These are phyloP conservation scores for Antedon mediterranea DNA, from an alignment of 53 echinoderm and acorn worm genomes.

Conservation along the genomic window DNA sequence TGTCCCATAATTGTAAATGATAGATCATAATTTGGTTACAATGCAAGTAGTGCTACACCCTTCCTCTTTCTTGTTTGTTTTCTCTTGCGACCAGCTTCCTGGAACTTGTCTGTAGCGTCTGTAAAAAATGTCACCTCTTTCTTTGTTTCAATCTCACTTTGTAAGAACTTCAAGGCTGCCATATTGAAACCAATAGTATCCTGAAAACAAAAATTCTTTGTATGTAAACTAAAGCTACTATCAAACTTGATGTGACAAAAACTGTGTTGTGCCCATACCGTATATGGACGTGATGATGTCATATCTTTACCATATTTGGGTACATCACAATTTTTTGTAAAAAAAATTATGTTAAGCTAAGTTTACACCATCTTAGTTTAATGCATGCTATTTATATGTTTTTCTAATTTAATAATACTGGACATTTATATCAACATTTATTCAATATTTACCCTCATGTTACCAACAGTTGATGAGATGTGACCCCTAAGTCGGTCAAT, in stretches of 20 bases:
- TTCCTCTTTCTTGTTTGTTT: constrained; percentile 31
- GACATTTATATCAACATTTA: too few relatives aligned
- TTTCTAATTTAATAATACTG: too few relatives aligned
- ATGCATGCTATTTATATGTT: too few relatives aligned
- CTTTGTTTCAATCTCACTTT: constrained; percentile 48
- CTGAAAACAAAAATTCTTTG: constrained; percentile 21
- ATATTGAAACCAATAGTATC: constrained; percentile 92
- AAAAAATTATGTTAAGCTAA: too few relatives aligned
- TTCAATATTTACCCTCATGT: constrained; percentile 56
- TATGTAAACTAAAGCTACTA: neutral
- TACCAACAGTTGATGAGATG: constrained; percentile 30
- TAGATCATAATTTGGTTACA: too few relatives aligned
- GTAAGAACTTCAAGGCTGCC: constrained; percentile 60
- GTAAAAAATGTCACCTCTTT: constrained; percentile 70
- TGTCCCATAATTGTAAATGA: too few relatives aligned
- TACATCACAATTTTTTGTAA: too few relatives aligned
- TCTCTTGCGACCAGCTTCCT: constrained; percentile 50
- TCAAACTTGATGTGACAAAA: too few relatives aligned
- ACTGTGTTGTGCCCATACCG: too few relatives aligned
- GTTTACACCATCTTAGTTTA: too few relatives aligned
- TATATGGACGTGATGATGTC: too few relatives aligned
- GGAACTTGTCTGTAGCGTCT: constrained; percentile 61
- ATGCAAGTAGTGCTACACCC: neutral
- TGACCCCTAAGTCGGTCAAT: constrained; percentile 49
- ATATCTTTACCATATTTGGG: too few relatives aligned